Evolutionary conservation across 2,888 invertebrate species (phyloP), one percentile per base, ranked within the genome.

Genomic region (Frankliniella fusca): DNA sequence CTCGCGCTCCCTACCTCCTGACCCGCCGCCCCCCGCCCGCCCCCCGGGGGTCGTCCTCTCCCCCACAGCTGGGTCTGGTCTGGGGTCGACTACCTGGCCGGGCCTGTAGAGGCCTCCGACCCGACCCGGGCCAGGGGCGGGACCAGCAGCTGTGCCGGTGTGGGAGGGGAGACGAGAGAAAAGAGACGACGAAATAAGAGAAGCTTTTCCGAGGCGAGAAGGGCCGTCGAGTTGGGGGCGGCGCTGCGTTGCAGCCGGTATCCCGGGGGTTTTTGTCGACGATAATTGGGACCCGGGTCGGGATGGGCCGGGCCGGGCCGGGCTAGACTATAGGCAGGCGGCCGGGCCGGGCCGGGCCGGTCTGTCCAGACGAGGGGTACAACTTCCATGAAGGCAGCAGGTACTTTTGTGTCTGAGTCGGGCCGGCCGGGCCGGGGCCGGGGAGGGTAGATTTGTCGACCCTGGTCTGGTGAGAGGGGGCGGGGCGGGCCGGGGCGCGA

Each of bases 141-240:
- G 27, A 3, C 23, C 23, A 76, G 70, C 70, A 76, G 70, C 70
- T 76, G 70, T 27, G 70, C 23, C 11, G 23, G 12, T 27, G 70
- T 15, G 54, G 54, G 54, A 54, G 70, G 23, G 27, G 27, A 76
- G 5, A 10, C 8, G 23, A 23, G 11, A 9, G n/a, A n/a, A n/a
- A 23, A 76, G 70, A 12, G 70, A 76, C 70, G 70, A 27, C 27
- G 70, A 76, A 76, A 76, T 76, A 76, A 76, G 70, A 76, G 70
- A 76, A 76, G 27, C 70, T 70, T 76, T 76, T 76, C 61, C 61
- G 61, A 61, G 61, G 15, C n/a, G 15, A 20, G 7, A 18, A 61
- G n/a, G 70, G 70, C 70, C 70, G 70, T 27, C 70, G 54, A 54
- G 54, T 15, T 5, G 54, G 54, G 54, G 15, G 7, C 15, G 54